Evolutionary conservation across 30 jellyfish, hydroid and myxozoan species (phyloP), one percentile per base, ranked within the genome.

Genomic region (Hydra vulgaris): DNA sequence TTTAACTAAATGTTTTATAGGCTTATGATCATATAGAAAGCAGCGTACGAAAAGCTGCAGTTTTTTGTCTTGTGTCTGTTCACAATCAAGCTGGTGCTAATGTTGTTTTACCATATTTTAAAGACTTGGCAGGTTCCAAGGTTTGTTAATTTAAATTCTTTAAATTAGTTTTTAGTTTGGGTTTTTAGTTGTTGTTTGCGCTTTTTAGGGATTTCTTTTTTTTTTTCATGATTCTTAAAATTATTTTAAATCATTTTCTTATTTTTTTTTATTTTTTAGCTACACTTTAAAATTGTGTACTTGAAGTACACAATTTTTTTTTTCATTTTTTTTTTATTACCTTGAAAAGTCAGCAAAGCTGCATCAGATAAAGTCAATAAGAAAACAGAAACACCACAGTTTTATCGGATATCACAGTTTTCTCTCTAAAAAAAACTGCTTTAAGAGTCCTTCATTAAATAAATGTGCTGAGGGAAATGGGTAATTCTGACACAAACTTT

Each of bases 1-100:
- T 40, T 27, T 26, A 15, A 22, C 8, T 0, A 70, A 17, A 21
- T 81, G 26, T 25, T 78, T 56, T 75, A 0, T 83, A 92, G 98
- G 94, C 94, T 4, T 92, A 92, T 66, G 98, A 92, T 53, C 98
- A 92, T 68, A 61, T 85, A 17, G 96, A 92, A 74, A 85, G 96
- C 61, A 87, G 93, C 1, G 98, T 87, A 61, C 87, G 98, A 74
- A 92, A 92, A 77, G 98, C 98, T 68, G 87, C 96, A 40, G 96
- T 87, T n/a, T 87, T 92, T 74, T 92, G 98, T 67, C 94, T 92
- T 74, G 98, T 92, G 21, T 76, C 95, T 26, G 53, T 92, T 17
- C 96, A 92, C 80, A 92, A 92, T 72, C 40, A 82, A 71, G 98
- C 94, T 22, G 98, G 98, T 15, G 83, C 84, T 22, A 89, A 92